These are phyloP conservation scores for Nowickia ferox DNA, from an alignment of 2,888 invertebrate species.

Conservation along the genomic window DNA sequence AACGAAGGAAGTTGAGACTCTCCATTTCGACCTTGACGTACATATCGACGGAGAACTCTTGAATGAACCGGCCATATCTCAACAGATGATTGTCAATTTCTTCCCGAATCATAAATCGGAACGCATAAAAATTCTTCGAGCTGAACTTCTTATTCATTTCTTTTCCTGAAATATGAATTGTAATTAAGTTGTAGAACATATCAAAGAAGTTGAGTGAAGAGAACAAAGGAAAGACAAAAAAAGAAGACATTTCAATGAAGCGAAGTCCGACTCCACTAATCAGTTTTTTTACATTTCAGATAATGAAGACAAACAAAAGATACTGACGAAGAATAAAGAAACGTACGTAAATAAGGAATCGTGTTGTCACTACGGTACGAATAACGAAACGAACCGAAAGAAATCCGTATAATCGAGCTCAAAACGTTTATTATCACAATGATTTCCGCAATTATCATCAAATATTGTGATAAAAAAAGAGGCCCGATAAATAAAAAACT, in stretches of 20 bases:
- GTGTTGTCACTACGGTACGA: constrained; percentile 13
- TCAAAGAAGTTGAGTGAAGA: constrained; percentile 36
- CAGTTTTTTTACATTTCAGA: background rate
- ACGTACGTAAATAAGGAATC: background rate
- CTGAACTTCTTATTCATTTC: constrained; percentile 38
- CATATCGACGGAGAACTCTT: constrained; percentile 50
- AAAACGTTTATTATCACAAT: background rate
- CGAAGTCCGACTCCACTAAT: background rate
- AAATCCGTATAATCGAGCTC: constrained; percentile 12
- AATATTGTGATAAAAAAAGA: background rate
- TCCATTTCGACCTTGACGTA: constrained; percentile 43
- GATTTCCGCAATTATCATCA: too few species aligned
- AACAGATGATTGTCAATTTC: constrained; percentile 58
- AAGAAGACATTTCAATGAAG: background rate
- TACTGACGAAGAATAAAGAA: background rate
- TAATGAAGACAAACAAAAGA: constrained; percentile 1
- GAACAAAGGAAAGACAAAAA: background rate
- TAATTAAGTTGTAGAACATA: constrained; percentile 49
- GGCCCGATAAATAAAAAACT: background rate
- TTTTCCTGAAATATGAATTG: constrained; percentile 57
- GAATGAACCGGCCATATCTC: constrained; percentile 20
- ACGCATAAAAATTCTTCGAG: constrained; percentile 58
- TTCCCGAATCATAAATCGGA: constrained; percentile 54
- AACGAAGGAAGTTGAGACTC: too few species aligned
- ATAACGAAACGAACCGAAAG: constrained; percentile 13